Evolutionary conservation across 2,113 vertebrate species (phyloP).

Genomic region (Lophotis ruficrista): DNA sequence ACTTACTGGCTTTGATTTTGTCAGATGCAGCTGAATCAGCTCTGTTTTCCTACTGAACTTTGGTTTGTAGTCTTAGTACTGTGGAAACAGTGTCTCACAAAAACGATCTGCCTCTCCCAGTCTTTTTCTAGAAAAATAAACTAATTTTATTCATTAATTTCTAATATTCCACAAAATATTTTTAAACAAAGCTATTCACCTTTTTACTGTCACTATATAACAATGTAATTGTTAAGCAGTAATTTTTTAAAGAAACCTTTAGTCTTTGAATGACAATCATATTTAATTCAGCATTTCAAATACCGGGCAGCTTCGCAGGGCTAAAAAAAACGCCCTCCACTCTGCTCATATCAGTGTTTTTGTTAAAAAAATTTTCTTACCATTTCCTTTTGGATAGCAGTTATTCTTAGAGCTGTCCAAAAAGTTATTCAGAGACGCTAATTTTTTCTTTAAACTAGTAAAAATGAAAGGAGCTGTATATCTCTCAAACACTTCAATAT

Average conservation of each 20-base stretch:
- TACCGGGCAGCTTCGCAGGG: not conserved
- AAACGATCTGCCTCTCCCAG: not conserved
- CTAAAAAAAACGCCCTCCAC: not conserved
- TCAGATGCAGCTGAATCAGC: not conserved
- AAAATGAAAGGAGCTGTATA: not conserved
- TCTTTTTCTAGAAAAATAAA: not conserved
- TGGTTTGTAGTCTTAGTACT: rapidly evolving
- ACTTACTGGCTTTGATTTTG: not conserved
- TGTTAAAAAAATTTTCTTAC: not conserved
- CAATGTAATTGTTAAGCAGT: not conserved
- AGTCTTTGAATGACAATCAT: not conserved
- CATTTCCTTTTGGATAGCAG: not conserved
- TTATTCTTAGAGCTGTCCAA: not conserved
- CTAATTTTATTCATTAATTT: not conserved
- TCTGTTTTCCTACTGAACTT: not conserved
- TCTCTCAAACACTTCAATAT: not conserved
- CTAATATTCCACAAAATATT: not conserved
- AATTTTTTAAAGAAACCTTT: not conserved
- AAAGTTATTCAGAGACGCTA: not conserved
- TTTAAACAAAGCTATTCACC: not conserved
- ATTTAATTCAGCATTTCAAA: conserved; percentile 66
- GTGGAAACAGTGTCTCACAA: not conserved
- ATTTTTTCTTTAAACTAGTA: not conserved
- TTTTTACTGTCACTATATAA: not conserved
- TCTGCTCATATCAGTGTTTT: not conserved